These are phyloP conservation scores for Eumacrocentrus americanus DNA, from an alignment of 2,888 invertebrate genomes.

Conservation along the genomic window DNA sequence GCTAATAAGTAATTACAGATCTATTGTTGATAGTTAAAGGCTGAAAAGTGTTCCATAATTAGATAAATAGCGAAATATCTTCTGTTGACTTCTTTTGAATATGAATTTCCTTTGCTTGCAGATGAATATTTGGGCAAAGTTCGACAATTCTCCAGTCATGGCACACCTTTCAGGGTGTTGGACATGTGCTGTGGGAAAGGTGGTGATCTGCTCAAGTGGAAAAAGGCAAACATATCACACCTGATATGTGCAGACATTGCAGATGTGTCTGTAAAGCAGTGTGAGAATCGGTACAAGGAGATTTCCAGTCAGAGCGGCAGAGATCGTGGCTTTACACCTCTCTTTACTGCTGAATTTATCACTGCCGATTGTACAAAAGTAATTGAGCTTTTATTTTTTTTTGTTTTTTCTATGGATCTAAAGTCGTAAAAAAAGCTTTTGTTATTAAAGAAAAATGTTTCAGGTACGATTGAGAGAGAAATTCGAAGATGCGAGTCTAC, in stretches of 20 bases:
- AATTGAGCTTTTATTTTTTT: conserved; percentile 4
- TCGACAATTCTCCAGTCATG: conserved; percentile 69
- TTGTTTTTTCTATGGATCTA: no score
- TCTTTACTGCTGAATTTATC: conserved; percentile 88
- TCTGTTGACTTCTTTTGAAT: background rate
- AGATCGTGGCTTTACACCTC: conserved; percentile 45
- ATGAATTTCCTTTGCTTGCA: conserved; percentile 34
- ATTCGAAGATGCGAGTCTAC: conserved; percentile 77
- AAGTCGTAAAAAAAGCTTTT: no score
- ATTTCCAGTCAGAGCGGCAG: conserved; percentile 63
- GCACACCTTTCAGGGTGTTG: conserved; percentile 75
- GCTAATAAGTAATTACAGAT: conserved; percentile 76
- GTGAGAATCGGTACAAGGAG: conserved; percentile 81
- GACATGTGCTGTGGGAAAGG: conserved; percentile 99
- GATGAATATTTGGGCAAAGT: conserved; percentile 70
- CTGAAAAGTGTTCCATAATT: no score
- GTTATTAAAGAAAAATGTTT: conserved; percentile 35
- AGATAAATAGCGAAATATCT: conserved; percentile 23
- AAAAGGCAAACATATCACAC: conserved; percentile 79
- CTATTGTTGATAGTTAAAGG: background rate
- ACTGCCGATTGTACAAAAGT: conserved; percentile 90
- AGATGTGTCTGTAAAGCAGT: conserved; percentile 88
- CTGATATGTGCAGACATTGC: conserved; percentile 94
- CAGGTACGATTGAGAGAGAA: conserved; percentile 72
- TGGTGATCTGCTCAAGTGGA: conserved; percentile 97